phyloP scores from a whole-genome alignment of 1,140 invertebrate species.

The Drosophila triauraria region DNA sequence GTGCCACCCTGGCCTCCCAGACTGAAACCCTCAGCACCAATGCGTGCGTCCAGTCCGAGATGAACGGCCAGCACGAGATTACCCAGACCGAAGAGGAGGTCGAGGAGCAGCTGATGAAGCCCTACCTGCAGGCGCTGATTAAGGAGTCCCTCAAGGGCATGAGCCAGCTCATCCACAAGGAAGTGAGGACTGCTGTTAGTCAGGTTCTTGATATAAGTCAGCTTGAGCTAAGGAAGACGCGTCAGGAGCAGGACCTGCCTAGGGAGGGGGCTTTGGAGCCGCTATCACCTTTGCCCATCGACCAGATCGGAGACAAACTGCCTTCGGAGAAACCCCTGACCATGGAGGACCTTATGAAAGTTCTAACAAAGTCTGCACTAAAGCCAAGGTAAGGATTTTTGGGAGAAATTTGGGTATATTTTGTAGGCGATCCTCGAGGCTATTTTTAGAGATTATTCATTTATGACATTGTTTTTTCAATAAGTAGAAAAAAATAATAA shows the following conservation, averaged over 20 bases:
- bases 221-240: not conserved
- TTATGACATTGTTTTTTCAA: too few species aligned
- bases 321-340: not conserved
- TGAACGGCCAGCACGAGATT: not conserved
- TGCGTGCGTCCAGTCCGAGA: conserved; percentile 1
- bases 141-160: conserved; percentile 13
- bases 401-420: too few species aligned
- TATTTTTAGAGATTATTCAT: not conserved
- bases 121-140: conserved; percentile 15
- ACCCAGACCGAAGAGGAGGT: conserved; percentile 32
- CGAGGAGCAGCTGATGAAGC: conserved; percentile 10
- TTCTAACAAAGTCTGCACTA: not conserved
- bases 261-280: conserved; percentile 14
- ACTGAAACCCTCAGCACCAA: not conserved
- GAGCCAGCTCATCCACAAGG: conserved; percentile 12
- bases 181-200: conserved; percentile 22
- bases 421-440: not conserved
- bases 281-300: not conserved
- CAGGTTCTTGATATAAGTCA: conserved; percentile 18
- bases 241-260: not conserved
- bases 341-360: not conserved
- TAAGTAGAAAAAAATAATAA: too few species aligned
- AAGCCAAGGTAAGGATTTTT: not conserved
- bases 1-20: not conserved
- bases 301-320: conserved; percentile 2